Base-by-base conservation (phyloP, 1,140 invertebrate genomes). In the Dinothrombium tinctorium region DNA sequence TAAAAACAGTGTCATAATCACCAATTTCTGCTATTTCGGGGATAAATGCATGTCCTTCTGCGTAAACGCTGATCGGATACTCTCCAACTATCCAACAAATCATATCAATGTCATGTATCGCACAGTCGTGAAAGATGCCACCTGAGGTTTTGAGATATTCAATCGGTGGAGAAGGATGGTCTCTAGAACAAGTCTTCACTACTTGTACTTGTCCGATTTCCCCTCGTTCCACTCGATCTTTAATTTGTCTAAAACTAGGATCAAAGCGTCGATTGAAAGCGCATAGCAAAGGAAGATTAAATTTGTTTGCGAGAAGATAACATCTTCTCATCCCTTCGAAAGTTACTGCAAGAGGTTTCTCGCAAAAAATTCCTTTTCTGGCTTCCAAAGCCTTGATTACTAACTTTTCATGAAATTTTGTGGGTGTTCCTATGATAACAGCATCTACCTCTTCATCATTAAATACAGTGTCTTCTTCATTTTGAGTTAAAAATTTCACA, bases 221-320 rank as follows among this genome's bases (percentile, higher is more conserved):
- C 11, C 69, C 69, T 5, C 56, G 55, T 11, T 58, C 56, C 0
- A 73, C 62, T 43, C 62, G 53, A 0, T 65, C 47, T 40, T 59
- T 58, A 0, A 73, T 48, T 3, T 55, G 45, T 4, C 53, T 56
- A 48, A 72, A 69, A 24, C 66, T 64, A 2, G 71, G 69, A 55
- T 76, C 72, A 50, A 73, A 74, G 14, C 72, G 61, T 26, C 71
- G 57, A 50, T 75, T 72, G 53, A 74, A 74, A 11, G 72, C 72
- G 40, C 64, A 67, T 33, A 73, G 65, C 4, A 75, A 52, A 2
- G 66, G 59, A 28, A 61, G 63, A 2, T 63, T 60, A 17, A 62
- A 57, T 37, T 64, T 57, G 35, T 62, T 59, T 0, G 72, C 71
- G 0, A 62, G 50, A 9, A 68, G 59, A 47, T 72, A 74, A 46